Conservation (phyloP, 2,797 vertebrate species). For the Merluccius polli region DNA sequence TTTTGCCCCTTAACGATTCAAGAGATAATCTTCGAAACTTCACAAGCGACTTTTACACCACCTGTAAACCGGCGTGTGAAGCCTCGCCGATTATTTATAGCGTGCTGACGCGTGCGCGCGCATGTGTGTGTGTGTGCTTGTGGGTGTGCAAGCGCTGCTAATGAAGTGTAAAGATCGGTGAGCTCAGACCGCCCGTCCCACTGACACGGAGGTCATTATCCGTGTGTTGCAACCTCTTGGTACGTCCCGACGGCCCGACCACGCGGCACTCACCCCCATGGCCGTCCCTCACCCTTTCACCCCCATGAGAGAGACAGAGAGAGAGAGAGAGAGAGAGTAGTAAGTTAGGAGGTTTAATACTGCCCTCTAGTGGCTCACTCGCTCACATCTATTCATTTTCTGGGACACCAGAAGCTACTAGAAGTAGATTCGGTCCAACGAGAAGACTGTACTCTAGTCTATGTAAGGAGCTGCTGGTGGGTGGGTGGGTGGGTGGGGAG, state of each 20-base stretch:
- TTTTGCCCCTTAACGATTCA: neutral
- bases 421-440: too few species aligned
- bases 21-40: neutral
- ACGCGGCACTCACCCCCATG: too few species aligned
- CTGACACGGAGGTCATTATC: neutral
- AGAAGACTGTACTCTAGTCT: neutral
- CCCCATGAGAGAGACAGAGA: neutral
- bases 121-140: too few species aligned
- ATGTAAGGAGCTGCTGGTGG: neutral
- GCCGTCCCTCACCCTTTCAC: too few species aligned
- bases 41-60: neutral
- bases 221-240: too few species aligned
- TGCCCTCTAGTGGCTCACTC: neutral
- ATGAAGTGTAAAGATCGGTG: conserved; percentile 56
- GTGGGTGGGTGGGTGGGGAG: too few species aligned
- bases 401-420: neutral
- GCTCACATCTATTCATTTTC: neutral
- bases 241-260: too few species aligned
- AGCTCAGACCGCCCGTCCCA: too few species aligned
- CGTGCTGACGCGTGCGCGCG: conserved; percentile 2
- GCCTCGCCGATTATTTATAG: conserved; percentile 50
- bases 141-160: conserved; percentile 28
- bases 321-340: neutral
- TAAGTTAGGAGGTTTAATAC: neutral
- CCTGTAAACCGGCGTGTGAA: conserved; percentile 16